phyloP scores from a whole-genome alignment of 2,888 invertebrate genomes.

The Arge pagana region DNA sequence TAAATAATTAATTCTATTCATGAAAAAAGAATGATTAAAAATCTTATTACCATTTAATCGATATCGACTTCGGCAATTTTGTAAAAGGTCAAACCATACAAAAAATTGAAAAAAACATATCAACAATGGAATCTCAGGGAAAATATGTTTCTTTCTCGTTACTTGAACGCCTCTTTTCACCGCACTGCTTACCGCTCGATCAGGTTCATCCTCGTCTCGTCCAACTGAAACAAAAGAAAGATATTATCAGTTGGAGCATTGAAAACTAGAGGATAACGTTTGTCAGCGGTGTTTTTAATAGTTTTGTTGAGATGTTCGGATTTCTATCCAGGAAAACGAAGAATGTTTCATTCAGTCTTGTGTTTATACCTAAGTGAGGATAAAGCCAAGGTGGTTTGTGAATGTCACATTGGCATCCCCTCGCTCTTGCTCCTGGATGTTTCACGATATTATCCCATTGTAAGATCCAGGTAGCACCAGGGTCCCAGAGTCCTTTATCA shows the following conservation, averaged over 20 bases:
- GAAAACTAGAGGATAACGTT: no score
- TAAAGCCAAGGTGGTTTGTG: conserved; percentile 55
- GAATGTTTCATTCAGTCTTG: background rate
- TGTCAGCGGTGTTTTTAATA: no score
- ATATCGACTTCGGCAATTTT: background rate
- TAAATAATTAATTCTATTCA: conserved; percentile 27
- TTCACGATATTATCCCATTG: conserved; percentile 62
- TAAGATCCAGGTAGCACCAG: conserved; percentile 61
- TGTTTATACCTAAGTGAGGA: conserved; percentile 49
- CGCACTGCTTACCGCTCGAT: conserved; percentile 56
- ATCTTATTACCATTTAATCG: conserved; percentile 5
- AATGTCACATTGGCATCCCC: conserved; percentile 58
- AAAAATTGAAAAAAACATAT: background rate
- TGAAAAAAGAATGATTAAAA: conserved; percentile 6
- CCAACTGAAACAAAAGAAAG: conserved; percentile 47
- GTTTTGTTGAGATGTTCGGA: no score
- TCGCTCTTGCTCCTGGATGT: conserved; percentile 57
- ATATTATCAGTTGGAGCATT: no score
- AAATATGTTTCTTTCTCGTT: background rate
- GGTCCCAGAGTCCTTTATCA: conserved; percentile 58
- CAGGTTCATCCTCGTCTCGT: conserved; percentile 54
- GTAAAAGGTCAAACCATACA: background rate
- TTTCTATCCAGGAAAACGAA: background rate
- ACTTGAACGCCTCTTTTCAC: no score
- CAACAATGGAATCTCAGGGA: conserved; percentile 3